Percentiles rank a stretch among this genome's conserved stretches.
phyloP scores from a whole-genome alignment of 2,113 vertebrate species.

The Ammodramus savannarum region DNA sequence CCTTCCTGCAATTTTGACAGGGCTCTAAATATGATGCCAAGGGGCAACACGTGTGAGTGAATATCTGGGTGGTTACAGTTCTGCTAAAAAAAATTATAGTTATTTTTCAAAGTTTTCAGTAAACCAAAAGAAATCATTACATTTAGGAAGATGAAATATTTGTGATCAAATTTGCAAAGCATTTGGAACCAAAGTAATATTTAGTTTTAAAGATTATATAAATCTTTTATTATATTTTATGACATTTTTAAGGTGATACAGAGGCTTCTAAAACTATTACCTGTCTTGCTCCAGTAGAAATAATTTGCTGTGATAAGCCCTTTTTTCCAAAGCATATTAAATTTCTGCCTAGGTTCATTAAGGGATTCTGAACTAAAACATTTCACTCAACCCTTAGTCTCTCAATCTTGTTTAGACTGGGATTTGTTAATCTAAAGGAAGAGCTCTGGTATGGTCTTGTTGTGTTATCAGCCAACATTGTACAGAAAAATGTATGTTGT shows the following conservation, averaged over 20 bases:
- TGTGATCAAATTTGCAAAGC: not conserved
- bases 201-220: not conserved
- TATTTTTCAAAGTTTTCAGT: not conserved
- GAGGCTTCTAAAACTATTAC: not conserved
- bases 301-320: not conserved
- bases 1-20: not conserved
- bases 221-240: not conserved
- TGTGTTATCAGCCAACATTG: not conserved
- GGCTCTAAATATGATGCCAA: not conserved
- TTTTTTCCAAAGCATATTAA: not conserved
- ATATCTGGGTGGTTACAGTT: not conserved
- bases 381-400: not conserved
- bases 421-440: not conserved
- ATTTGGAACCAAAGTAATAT: not conserved
- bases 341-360: not conserved
- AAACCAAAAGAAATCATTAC: not conserved
- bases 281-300: not conserved
- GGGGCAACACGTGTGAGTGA: not conserved
- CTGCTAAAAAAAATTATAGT: not conserved
- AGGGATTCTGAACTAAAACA: not conserved
- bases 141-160: not conserved
- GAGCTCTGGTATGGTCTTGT: not conserved
- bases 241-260: not conserved
- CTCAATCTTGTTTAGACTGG: not conserved
- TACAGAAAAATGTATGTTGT: conserved; percentile 10